These are phyloP conservation scores for Globia sparganii DNA, from an alignment of 2,888 invertebrate species.

Conservation along the genomic window DNA sequence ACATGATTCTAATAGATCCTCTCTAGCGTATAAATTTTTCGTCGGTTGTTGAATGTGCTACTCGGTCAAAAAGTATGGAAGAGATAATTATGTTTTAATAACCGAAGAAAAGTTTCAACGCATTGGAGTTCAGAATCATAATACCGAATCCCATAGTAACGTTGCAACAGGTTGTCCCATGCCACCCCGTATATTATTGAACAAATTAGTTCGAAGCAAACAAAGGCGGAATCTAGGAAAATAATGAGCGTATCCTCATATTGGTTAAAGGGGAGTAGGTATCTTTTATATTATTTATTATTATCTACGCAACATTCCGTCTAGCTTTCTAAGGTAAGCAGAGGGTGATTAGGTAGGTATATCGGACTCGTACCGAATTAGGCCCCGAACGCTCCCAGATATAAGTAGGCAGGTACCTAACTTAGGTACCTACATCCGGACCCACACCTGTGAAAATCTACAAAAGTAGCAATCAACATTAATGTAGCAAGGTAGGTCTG, in stretches of 20 bases:
- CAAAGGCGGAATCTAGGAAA: not conserved
- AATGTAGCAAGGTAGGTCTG: not conserved
- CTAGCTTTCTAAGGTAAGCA: constrained; percentile 1
- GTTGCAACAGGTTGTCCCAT: not conserved
- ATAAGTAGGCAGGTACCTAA: not conserved
- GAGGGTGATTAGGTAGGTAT: not conserved
- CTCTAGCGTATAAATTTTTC: not conserved
- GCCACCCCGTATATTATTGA: not conserved
- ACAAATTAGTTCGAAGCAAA: not conserved
- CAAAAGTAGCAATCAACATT: not conserved
- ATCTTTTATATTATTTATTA: not conserved
- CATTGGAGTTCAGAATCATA: not conserved
- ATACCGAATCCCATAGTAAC: not conserved
- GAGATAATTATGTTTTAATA: not conserved
- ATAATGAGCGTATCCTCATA: not conserved
- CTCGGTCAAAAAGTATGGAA: not conserved
- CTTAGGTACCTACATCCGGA: not conserved
- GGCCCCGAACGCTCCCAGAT: not conserved
- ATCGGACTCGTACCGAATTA: not conserved
- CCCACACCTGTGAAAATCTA: constrained; percentile 6
- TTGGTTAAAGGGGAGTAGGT: not conserved
- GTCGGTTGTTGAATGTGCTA: not conserved
- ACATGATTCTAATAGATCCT: not conserved
- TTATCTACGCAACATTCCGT: not conserved
- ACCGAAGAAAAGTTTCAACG: not conserved